Evolutionary conservation across 2,797 vertebrate genomes (phyloP).

Genomic region (Sebastes jordani): DNA sequence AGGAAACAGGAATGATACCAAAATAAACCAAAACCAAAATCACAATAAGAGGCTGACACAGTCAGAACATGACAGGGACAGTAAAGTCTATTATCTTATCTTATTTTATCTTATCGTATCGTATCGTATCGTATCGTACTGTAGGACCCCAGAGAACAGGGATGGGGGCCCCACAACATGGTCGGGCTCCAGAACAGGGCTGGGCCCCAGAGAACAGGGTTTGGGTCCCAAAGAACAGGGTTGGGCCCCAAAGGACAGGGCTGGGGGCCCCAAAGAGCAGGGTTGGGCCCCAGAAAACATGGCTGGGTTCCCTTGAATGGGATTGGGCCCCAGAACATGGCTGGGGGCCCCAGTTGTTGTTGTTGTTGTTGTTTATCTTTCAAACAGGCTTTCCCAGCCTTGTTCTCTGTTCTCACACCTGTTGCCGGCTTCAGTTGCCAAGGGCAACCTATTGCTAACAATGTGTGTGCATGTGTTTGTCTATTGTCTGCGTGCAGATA

Average conservation of each 20-base stretch:
- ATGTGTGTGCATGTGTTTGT: constrained; percentile 29
- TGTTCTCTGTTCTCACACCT: constrained; percentile 33
- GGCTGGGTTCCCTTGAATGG: not conserved
- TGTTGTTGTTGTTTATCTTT: not conserved
- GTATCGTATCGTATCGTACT: no score
- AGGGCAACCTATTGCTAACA: constrained; percentile 73
- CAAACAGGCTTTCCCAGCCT: not conserved
- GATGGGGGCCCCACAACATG: no score
- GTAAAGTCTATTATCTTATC: no score
- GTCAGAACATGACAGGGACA: no score
- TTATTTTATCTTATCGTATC: no score
- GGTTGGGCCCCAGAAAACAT: not conserved
- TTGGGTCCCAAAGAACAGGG: not conserved
- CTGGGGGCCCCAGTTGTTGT: not conserved
- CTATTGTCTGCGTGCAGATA: constrained; percentile 85
- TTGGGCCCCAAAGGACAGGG: not conserved
- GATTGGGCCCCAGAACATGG: not conserved
- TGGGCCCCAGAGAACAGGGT: no score
- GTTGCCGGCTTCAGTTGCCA: constrained; percentile 63
- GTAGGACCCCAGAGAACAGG: no score
- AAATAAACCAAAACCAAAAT: no score
- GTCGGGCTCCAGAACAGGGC: no score
- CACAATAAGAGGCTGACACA: no score
- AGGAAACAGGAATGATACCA: no score
- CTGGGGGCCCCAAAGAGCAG: not conserved